A percentile compares a stretch with the other conserved stretches of the same genome.
Evolutionary conservation across 2,113 vertebrate species (phyloP).

Genomic region (Nyctereutes procyonoides): DNA sequence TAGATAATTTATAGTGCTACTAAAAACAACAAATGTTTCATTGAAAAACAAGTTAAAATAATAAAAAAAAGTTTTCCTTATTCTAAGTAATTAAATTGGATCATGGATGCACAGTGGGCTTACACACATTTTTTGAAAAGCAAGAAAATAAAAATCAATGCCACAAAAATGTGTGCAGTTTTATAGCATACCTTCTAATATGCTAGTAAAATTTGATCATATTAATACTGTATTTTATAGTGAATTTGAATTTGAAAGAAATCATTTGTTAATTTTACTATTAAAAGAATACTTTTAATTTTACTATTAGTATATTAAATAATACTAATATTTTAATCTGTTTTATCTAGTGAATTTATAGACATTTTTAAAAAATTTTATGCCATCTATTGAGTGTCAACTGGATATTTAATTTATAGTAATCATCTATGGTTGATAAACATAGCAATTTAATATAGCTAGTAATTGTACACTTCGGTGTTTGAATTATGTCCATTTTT

Average conservation of each 20-base stretch:
- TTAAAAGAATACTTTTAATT: background rate
- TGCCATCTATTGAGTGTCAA: background rate
- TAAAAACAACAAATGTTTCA: background rate
- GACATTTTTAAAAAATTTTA: background rate
- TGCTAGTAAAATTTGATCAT: background rate
- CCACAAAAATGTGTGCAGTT: background rate
- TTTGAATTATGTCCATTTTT: background rate
- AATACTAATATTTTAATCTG: background rate
- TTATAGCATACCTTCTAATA: background rate
- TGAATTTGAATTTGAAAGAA: background rate
- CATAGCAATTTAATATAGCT: background rate
- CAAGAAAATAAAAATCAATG: background rate
- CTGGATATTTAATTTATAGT: background rate
- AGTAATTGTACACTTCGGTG: background rate
- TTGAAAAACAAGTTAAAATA: background rate
- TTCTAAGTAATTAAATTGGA: background rate
- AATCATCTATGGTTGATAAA: background rate
- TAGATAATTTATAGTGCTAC: background rate
- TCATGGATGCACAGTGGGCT: background rate
- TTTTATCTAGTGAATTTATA: background rate
- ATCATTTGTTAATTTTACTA: conserved; percentile 22
- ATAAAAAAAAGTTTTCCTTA: background rate
- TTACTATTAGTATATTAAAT: background rate
- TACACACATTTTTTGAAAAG: conserved; percentile 14
- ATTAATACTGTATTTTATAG: background rate